Percentiles rank a stretch among this genome's conserved stretches.
These are phyloP conservation scores for Ambastaia sidthimunki DNA, from an alignment of 2,797 vertebrate genomes.

Conservation along the genomic window DNA sequence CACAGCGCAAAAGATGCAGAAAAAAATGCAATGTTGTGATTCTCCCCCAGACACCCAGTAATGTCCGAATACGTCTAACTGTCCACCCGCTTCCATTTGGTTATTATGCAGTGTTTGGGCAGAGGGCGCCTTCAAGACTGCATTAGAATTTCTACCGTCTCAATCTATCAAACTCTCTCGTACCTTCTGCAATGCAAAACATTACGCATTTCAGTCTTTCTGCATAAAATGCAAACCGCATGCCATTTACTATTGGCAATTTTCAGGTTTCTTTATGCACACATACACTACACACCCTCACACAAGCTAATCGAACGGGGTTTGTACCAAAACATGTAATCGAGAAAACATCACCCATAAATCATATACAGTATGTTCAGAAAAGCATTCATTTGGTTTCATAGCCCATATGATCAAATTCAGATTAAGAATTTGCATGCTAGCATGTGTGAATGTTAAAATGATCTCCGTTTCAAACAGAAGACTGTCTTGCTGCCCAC, in stretches of 20 bases:
- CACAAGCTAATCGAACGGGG: not conserved
- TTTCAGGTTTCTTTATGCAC: not conserved
- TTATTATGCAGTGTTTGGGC: not conserved
- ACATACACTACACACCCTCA: not conserved
- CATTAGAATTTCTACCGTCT: too few species aligned
- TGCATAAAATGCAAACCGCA: not conserved
- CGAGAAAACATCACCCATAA: not conserved
- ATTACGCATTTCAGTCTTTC: not conserved
- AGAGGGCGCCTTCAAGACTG: not conserved
- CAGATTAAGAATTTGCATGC: not conserved
- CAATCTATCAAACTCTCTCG: not conserved
- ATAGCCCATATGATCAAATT: not conserved
- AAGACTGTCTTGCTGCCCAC: not conserved
- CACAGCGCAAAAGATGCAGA: not conserved
- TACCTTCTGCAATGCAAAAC: not conserved
- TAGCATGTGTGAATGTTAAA: too few species aligned
- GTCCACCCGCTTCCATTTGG: not conserved
- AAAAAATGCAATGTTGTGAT: not conserved
- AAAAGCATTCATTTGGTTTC: not conserved
- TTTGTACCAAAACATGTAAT: not conserved
- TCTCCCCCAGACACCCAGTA: not conserved
- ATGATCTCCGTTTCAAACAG: not conserved
- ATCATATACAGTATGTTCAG: not conserved
- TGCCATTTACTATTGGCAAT: slow-evolving; percentile 2
- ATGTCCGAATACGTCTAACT: not conserved